These are phyloP conservation scores for Danionella dracula DNA, from an alignment of 2,797 vertebrate genomes.

Conservation along the genomic window DNA sequence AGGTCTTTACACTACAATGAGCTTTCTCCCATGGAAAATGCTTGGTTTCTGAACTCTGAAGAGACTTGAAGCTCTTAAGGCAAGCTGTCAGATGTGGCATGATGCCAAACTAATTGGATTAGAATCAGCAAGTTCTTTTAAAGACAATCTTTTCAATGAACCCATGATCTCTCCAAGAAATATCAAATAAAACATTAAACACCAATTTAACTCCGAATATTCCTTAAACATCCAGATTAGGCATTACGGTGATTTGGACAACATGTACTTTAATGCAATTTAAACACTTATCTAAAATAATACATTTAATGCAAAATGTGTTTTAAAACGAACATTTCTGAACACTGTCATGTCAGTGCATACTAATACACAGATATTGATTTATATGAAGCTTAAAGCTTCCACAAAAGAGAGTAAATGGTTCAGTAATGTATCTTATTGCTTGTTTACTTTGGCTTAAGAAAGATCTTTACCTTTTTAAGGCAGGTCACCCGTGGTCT, in stretches of 20 bases:
- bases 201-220: too few species aligned
- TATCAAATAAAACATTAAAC: not conserved
- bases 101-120: conserved; percentile 49
- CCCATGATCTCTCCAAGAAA: conserved; percentile 8
- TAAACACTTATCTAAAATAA: not conserved
- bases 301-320: too few species aligned
- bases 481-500: conserved; percentile 83
- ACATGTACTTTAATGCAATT: not conserved
- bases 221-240: too few species aligned
- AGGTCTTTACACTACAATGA: too few species aligned
- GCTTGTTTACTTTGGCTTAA: not conserved
- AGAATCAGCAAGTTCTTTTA: conserved; percentile 40
- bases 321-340: too few species aligned
- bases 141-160: conserved; percentile 37
- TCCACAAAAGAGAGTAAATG: not conserved
- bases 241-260: too few species aligned
- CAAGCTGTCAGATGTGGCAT: conserved; percentile 20
- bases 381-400: not conserved
- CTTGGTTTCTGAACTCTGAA: not conserved
- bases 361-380: too few species aligned
- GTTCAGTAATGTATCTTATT: not conserved
- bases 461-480: conserved; percentile 76
- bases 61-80: not conserved
- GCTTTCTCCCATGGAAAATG: too few species aligned
- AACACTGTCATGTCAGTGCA: too few species aligned